Evolutionary conservation across 2,888 invertebrate genomes (phyloP), one percentile per base, ranked within the genome.

Genomic region (Kryphioiulus occultus): DNA sequence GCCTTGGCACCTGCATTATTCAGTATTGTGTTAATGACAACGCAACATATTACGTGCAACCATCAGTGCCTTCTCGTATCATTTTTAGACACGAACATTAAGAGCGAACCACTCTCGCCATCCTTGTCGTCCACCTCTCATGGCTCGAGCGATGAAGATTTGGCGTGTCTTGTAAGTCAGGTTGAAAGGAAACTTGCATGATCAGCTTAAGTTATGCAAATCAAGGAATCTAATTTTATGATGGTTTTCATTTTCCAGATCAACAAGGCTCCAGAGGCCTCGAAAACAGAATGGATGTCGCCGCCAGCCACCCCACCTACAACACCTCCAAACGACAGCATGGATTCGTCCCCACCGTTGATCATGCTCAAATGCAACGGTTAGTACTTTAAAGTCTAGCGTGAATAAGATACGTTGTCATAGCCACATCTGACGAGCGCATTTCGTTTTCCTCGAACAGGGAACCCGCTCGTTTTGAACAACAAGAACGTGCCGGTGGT

Each of bases 61-160:
- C n/a, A n/a, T n/a, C n/a, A n/a, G n/a, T n/a, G n/a, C n/a, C n/a
- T n/a, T n/a, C n/a, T n/a, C n/a, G n/a, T n/a, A n/a, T n/a, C n/a
- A 12, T 83, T 83, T n/a, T 83, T 26, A 83, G 83, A 85, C 35
- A 26, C 19, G 35, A 35, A n/a, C 17, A 26, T 87, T 10, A 87
- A 87, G 44, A 15, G 30, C 10, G 87, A 87, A 26, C 87, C 87
- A 10, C 87, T 82, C 9, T 87, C 87, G 26, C 87, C 87, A n/a
- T 22, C 30, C 19, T 87, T 82, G 87, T 87, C 87, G n/a, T 47
- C 26, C 22, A 53, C n/a, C n/a, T 86, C 86, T 26, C 86, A 86
- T 12, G 12, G 47, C 19, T 47, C 83, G 12, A 83, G 83, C 22
- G 22, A 86, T n/a, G 53, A 86, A 83, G 35, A 86, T 78, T 86